Percentiles rank a stretch among this genome's conserved stretches.
These are phyloP conservation scores for Empidonax traillii DNA, from an alignment of 2,113 vertebrate species.

Conservation along the genomic window DNA sequence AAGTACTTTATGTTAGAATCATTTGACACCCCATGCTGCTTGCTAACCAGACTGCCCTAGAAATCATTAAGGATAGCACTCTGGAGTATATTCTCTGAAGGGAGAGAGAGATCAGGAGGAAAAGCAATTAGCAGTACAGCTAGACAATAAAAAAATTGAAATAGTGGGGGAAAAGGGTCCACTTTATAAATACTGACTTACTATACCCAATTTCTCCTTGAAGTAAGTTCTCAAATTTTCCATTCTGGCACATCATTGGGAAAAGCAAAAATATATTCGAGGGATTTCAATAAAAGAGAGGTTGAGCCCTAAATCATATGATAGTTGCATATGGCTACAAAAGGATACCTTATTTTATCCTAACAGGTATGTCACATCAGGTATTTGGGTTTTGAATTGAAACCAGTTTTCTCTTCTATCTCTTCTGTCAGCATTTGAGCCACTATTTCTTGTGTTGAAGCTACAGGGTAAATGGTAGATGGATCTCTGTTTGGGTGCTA, in stretches of 20 bases:
- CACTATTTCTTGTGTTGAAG: background rate
- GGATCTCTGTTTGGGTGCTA: background rate
- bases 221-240: background rate
- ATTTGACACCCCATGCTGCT: background rate
- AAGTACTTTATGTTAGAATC: background rate
- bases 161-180: background rate
- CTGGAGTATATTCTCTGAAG: background rate
- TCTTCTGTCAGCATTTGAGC: background rate
- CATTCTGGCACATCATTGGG: background rate
- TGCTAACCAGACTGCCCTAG: background rate
- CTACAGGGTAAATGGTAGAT: background rate
- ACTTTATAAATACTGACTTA: background rate
- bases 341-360: background rate
- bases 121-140: background rate
- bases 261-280: background rate
- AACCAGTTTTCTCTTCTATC: background rate
- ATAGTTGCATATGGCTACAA: background rate
- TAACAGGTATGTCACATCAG: background rate
- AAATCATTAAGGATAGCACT: background rate
- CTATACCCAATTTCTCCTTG: background rate
- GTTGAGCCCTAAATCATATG: background rate
- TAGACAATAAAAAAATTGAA: background rate
- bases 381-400: background rate
- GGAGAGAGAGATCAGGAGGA: background rate
- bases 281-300: background rate